Evolutionary conservation across 2,888 invertebrate genomes (phyloP), one percentile per base, ranked within the genome.

Genomic region (Dendrolimus houi): DNA sequence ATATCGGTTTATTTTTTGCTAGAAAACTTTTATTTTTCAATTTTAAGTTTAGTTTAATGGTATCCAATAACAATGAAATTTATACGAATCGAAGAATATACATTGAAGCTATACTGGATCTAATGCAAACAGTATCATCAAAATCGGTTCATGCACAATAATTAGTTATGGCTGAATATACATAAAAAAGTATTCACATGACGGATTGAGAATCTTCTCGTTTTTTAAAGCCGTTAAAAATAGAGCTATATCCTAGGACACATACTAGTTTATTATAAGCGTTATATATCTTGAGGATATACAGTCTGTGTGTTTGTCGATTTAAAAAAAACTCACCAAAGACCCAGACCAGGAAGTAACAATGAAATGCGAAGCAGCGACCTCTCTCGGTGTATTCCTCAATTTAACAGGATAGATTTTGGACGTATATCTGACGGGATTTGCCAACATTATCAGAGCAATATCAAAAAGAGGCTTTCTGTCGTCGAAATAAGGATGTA

Each of bases 401-500:
- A 85, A 56, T 40, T 73, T 65, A 29, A 89, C 79, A 0, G 87
- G 71, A 13, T 69, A 72, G 10, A 85, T 12, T 0, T 14, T 75
- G 0, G 72, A 68, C 0, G 75, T 78, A 8, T 71, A 64, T 8
- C 67, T 65, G 0, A 83, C 72, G 10, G 74, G 61, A 0, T 68
- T 29, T 0, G 86, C 61, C 8, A 89, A 59, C 61, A 69, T 74
- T 6, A 88, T 56, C 29, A 89, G 65, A 1, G 87, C 87, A 52
- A 88, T 56, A 57, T 89, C 87, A 57, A 65, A 87, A 52, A 70
- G 65, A 1, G 87, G 87, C 17, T 63, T 78, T 7, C 62, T 74
- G 54, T 82, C 81, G 56, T 84, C 79, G 60, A 83, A 89, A 57
- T 67, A 64, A 0, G 88, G 88, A 56, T 89, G 89, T 0, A 85